phyloP scores from a whole-genome alignment of 1,140 invertebrate species.

The Vanessa atalanta region DNA sequence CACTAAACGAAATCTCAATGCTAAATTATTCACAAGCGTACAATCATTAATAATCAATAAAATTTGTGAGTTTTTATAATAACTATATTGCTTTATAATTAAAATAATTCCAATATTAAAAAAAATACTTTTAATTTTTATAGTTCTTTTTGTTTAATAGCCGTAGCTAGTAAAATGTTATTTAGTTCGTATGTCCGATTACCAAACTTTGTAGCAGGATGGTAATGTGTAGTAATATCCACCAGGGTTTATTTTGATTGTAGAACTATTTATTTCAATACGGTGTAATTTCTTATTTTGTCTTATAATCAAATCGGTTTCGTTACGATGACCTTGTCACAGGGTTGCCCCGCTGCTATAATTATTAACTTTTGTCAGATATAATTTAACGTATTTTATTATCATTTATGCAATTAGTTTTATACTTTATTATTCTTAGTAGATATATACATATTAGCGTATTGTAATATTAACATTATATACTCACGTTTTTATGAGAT shows the following conservation, averaged over 20 bases:
- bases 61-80: too few relatives aligned
- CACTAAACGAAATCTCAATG: too few relatives aligned
- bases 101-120: too few relatives aligned
- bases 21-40: too few relatives aligned
- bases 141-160: background rate
- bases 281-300: background rate
- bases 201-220: background rate
- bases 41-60: too few relatives aligned
- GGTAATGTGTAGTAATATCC: conserved; percentile 2
- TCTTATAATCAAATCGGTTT: background rate
- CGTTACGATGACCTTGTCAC: background rate
- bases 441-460: too few relatives aligned
- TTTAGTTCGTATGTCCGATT: conserved; percentile 4
- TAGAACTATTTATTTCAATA: conserved; percentile 2
- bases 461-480: too few relatives aligned
- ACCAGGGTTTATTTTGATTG: background rate
- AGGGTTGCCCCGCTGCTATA: background rate
- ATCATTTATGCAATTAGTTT: too few relatives aligned
- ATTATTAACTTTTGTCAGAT: background rate
- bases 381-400: background rate
- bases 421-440: too few relatives aligned
- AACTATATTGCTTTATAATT: too few relatives aligned
- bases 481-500: too few relatives aligned
- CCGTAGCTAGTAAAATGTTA: background rate
- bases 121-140: too few relatives aligned